Evolutionary conservation across 2,888 invertebrate genomes (phyloP).

Genomic region (Dryocosmus kuriphilus): DNA sequence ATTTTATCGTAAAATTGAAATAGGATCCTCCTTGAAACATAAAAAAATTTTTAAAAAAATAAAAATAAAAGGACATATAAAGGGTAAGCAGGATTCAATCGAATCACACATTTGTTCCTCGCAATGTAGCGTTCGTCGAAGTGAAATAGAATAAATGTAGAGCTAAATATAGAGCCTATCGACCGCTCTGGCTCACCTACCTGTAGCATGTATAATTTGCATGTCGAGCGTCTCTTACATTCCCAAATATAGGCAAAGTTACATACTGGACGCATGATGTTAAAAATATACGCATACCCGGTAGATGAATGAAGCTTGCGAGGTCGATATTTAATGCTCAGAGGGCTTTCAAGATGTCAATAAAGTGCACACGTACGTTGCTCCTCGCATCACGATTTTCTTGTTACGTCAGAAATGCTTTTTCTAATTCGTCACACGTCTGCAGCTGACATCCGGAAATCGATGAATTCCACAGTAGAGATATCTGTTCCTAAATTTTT

Average conservation of each 20-base stretch:
- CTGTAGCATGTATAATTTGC: conserved; percentile 67
- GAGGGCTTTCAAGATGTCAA: neutral
- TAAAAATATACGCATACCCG: conserved; percentile 47
- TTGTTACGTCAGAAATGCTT: conserved; percentile 18
- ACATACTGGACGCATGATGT: conserved; percentile 50
- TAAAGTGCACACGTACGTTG: neutral
- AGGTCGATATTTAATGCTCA: conserved; percentile 47
- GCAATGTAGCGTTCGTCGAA: conserved; percentile 47
- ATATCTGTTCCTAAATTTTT: conserved; percentile 5
- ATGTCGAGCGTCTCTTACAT: conserved; percentile 57
- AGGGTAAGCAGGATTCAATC: conserved; percentile 43
- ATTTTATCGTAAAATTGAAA: neutral
- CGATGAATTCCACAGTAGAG: neutral
- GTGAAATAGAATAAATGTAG: conserved; percentile 62
- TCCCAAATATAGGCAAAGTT: conserved; percentile 55
- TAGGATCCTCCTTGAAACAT: neutral
- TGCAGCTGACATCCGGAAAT: conserved; percentile 24
- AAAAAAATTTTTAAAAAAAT: neutral
- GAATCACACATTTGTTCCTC: conserved; percentile 41
- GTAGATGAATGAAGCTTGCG: conserved; percentile 52
- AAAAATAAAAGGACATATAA: neutral
- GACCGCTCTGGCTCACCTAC: conserved; percentile 64
- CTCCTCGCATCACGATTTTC: neutral
- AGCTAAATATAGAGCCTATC: conserved; percentile 66
- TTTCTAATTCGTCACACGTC: conserved; percentile 22